A percentile compares a stretch with the other conserved stretches of the same genome.
Conservation (phyloP, 2,797 vertebrate species). For the Sebastes dallii region DNA sequence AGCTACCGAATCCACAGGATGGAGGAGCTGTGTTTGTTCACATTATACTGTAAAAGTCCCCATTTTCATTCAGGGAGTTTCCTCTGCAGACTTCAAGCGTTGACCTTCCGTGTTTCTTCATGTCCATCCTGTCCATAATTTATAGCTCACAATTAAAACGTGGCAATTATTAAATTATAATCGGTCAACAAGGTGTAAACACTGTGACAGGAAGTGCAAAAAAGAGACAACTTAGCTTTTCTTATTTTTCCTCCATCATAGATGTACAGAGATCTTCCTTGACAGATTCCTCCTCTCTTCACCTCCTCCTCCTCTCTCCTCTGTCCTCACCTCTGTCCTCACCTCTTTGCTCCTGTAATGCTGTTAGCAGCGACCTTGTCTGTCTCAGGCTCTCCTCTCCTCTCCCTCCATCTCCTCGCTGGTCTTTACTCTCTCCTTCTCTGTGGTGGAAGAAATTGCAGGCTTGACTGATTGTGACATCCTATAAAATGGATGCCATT, state of each 20-base stretch:
- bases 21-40: constrained; percentile 14
- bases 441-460: constrained; percentile 38
- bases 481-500: constrained; percentile 49
- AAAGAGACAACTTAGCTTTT: not conserved
- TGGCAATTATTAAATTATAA: too few species aligned
- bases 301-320: not conserved
- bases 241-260: not conserved
- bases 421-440: constrained; percentile 24
- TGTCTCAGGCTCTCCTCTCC: constrained; percentile 12
- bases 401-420: not conserved
- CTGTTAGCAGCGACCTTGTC: constrained; percentile 39
- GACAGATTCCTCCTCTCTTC: not conserved
- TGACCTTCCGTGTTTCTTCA: not conserved
- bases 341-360: constrained; percentile 23
- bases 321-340: constrained; percentile 8
- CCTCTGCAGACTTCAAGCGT: not conserved
- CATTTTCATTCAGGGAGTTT: not conserved
- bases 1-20: constrained; percentile 33
- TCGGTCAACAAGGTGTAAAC: not conserved
- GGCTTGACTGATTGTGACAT: constrained; percentile 60
- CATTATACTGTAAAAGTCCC: too few species aligned
- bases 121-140: not conserved
- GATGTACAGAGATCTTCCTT: not conserved
- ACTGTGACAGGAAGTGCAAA: not conserved
- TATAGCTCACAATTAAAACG: not conserved